Conservation (phyloP, 2,797 vertebrate species). For the Neosalanx taihuensis region DNA sequence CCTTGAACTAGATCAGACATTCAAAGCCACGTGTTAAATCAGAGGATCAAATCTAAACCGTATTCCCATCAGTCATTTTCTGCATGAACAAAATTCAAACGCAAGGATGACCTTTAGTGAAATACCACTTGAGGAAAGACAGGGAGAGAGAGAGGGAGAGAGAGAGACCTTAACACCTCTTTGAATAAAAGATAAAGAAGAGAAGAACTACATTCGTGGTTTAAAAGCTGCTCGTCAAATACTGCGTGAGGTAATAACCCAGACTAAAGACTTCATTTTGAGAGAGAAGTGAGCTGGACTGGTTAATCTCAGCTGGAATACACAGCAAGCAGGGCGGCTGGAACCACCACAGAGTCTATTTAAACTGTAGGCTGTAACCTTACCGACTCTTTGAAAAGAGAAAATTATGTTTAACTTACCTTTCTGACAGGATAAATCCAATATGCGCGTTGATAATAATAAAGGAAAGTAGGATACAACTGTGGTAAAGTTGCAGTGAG, state of each 20-base stretch:
- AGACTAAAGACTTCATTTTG: no score
- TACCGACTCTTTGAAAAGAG: constrained; percentile 11
- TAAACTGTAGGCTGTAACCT: constrained; percentile 11
- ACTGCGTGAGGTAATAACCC: no score
- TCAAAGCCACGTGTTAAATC: neutral
- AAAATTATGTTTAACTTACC: constrained; percentile 43
- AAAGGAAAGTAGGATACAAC: constrained; percentile 9
- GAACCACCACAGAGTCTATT: neutral
- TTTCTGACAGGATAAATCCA: constrained; percentile 3
- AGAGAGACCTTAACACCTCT: no score
- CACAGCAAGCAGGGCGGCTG: neutral
- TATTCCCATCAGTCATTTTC: neutral
- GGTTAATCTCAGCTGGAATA: neutral
- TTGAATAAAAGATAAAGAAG: no score
- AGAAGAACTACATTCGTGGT: no score
- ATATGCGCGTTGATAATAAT: neutral
- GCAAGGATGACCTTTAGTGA: neutral
- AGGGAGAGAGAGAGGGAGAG: neutral
- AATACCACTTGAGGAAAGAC: neutral
- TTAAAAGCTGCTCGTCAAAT: no score
- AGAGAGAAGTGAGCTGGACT: no score
- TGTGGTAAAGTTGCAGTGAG: neutral
- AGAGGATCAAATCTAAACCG: neutral
- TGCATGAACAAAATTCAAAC: neutral
- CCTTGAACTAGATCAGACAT: neutral